Conservation (phyloP, 1,140 invertebrate species). For the Camponotus pennsylvanicus region DNA sequence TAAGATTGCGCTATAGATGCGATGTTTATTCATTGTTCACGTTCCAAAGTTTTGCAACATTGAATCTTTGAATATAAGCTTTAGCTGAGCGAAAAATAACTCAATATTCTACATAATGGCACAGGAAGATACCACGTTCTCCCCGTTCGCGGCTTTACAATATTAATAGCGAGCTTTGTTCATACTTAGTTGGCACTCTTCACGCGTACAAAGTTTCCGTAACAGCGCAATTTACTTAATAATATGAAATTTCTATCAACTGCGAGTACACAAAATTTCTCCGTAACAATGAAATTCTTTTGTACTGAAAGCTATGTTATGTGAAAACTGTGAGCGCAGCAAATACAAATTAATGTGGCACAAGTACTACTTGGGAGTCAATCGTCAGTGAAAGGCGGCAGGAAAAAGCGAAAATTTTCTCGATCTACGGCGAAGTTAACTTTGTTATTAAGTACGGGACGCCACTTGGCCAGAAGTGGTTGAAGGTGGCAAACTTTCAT, state of each 20-base stretch:
- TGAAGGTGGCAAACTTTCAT: constrained; percentile 63
- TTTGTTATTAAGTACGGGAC: constrained; percentile 67
- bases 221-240: constrained; percentile 40
- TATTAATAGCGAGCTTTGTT: constrained; percentile 43
- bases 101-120: constrained; percentile 31
- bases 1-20: constrained; percentile 10
- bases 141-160: constrained; percentile 14
- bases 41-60: background rate
- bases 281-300: constrained; percentile 4
- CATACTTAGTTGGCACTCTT: constrained; percentile 34
- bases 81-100: constrained; percentile 34
- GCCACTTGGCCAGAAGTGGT: constrained; percentile 36
- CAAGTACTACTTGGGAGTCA: constrained; percentile 7
- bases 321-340: constrained; percentile 23
- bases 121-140: constrained; percentile 11
- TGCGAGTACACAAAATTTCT: background rate
- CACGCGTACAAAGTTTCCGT: constrained; percentile 39
- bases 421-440: constrained; percentile 62
- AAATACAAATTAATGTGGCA: constrained; percentile 9
- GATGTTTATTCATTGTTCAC: constrained; percentile 11
- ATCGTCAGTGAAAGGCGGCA: constrained; percentile 9
- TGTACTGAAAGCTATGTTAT: background rate
- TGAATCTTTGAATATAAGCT: constrained; percentile 31
- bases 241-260: constrained; percentile 32
- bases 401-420: constrained; percentile 56